Base-by-base conservation (phyloP, 1,140 invertebrate genomes). In the Drosophila kanapiae region DNA sequence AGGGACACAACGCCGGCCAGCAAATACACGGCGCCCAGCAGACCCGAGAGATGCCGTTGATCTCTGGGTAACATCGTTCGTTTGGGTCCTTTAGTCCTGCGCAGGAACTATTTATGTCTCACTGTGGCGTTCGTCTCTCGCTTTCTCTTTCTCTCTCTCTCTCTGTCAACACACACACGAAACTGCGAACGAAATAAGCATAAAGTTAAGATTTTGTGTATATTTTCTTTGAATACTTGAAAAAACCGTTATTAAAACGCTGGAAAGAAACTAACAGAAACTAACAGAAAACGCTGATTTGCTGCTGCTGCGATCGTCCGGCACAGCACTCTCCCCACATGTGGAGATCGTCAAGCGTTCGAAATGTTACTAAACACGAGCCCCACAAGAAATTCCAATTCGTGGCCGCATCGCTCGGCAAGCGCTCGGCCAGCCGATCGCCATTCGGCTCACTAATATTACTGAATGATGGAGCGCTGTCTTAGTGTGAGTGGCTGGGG, bases 301-400 rank as follows among this genome's bases (percentile, higher is more conserved):
- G 78, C 65, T 80, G 80, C 80, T 87, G 84, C 84, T 88, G 80
- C 80, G 91, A 82, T 92, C 91, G 91, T 91, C 84, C 81, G 75
- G 78, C 81, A 82, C 91, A 91, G 82, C 83, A 91, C 91, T 83
- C 91, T 86, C 84, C 87, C 91, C 86, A 91, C 90, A 92, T 92
- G 85, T 88, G 91, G 91, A 90, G 91, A 92, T 92, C 91, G 91
- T 90, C 91, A 92, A 92, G 83, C 91, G 91, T 91, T 92, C 91
- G 85, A 92, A 92, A 65, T 82, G 78, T 80, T 92, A 92, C 91
- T 92, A 92, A 92, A 92, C 78, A 71, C 85, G 88, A 72, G 74
- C 71, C 75, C 75, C 78, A 47, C 76, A 79, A 91, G 87, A 82
- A 78, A 84, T 82, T 82, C 64, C 65, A 79, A 82, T 88, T 82